Percentiles rank a stretch among this genome's conserved stretches.
phyloP scores from a whole-genome alignment of 2,888 invertebrate genomes.

The Magallana nippona region DNA sequence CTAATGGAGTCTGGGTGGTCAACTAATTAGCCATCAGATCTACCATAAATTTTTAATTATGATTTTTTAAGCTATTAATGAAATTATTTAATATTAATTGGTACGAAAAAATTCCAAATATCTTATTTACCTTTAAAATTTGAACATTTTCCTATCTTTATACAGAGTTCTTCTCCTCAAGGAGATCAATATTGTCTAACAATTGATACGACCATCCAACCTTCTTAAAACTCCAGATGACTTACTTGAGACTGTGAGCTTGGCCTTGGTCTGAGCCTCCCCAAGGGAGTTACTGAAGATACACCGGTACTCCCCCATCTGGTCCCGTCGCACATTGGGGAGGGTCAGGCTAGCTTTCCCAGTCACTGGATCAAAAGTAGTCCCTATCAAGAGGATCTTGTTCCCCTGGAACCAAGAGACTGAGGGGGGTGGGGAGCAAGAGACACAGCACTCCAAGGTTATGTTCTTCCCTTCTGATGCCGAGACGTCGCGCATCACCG shows the following conservation, averaged over 20 bases:
- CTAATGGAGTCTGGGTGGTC: too few species aligned
- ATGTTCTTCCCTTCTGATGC: slow-evolving; percentile 58
- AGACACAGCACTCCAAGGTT: slow-evolving; percentile 59
- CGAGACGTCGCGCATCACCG: slow-evolving; percentile 60
- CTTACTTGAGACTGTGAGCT: slow-evolving; percentile 66
- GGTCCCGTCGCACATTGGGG: slow-evolving; percentile 54
- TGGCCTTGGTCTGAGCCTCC: slow-evolving; percentile 65
- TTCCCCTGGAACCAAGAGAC: slow-evolving; percentile 69
- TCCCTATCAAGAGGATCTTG: slow-evolving; percentile 51
- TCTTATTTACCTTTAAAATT: too few species aligned
- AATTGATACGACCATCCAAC: too few species aligned
- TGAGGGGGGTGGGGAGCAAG: slow-evolving; percentile 57
- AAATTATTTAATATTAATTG: too few species aligned
- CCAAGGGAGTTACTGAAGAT: slow-evolving; percentile 63
- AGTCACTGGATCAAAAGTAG: slow-evolving; percentile 58
- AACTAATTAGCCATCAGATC: too few species aligned
- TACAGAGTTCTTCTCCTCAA: too few species aligned
- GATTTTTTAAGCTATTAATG: too few species aligned
- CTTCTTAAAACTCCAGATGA: too few species aligned
- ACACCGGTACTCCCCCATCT: slow-evolving; percentile 68
- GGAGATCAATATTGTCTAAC: too few species aligned
- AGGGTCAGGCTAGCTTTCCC: slow-evolving; percentile 65
- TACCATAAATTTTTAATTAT: too few species aligned
- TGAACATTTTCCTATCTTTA: too few species aligned
- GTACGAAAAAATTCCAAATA: too few species aligned